A percentile compares a stretch with the other conserved stretches of the same genome.
These are phyloP conservation scores for Cataglyphis altisquamis DNA, from an alignment of 2,888 invertebrate genomes.

Conservation along the genomic window DNA sequence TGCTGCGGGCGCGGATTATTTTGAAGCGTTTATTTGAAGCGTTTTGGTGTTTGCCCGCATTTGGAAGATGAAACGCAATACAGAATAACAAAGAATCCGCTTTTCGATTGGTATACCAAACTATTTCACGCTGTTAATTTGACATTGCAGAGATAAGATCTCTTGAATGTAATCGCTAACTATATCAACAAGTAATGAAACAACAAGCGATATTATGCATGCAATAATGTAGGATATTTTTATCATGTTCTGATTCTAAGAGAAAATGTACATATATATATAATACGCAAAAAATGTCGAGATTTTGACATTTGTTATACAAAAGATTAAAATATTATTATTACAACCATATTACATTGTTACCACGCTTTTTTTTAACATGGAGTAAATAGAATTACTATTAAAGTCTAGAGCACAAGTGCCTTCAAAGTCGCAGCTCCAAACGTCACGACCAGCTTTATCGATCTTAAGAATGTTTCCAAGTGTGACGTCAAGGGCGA, in stretches of 20 bases:
- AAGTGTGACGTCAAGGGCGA: conserved; percentile 42
- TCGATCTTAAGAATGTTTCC: conserved; percentile 44
- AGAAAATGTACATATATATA: not conserved
- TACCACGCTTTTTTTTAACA: not conserved
- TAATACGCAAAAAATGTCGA: too few species aligned
- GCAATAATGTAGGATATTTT: not conserved
- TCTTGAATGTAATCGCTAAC: not conserved
- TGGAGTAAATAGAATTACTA: conserved; percentile 20
- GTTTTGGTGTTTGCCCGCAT: conserved; percentile 66
- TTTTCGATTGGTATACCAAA: conserved; percentile 57
- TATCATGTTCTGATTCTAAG: not conserved
- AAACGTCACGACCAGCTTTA: conserved; percentile 26
- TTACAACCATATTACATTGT: too few species aligned
- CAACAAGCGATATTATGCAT: not conserved
- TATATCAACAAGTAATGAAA: not conserved
- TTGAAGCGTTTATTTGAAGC: conserved; percentile 52
- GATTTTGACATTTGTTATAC: too few species aligned
- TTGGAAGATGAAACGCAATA: conserved; percentile 23
- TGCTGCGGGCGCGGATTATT: conserved; percentile 62
- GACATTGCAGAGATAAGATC: not conserved
- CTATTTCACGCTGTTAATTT: conserved; percentile 26
- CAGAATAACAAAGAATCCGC: conserved; percentile 54
- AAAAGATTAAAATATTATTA: too few species aligned
- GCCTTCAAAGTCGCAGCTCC: not conserved
- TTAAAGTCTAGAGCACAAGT: not conserved